Conservation (phyloP, 2,113 vertebrate species). For the Heterocephalus glaber region DNA sequence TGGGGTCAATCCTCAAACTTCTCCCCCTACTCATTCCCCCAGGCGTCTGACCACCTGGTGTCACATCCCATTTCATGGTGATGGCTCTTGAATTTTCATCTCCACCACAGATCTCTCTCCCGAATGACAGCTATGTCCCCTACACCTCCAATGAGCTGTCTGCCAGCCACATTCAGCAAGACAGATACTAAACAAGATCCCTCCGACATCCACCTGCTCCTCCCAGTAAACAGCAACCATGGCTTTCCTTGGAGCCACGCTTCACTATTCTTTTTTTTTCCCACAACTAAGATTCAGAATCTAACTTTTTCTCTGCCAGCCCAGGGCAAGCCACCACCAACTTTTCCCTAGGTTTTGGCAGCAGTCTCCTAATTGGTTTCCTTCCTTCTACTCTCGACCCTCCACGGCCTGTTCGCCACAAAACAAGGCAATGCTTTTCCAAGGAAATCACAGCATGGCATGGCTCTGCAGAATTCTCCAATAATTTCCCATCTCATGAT, state of each 20-base stretch:
- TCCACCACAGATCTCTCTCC: not conserved
- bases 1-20: not conserved
- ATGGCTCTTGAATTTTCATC: not conserved
- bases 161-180: not conserved
- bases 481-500: not conserved
- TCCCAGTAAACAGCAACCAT: not conserved
- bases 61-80: rapidly evolving
- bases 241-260: not conserved
- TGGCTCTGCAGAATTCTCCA: not conserved
- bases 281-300: not conserved
- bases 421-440: not conserved
- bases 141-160: not conserved
- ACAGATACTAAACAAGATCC: not conserved
- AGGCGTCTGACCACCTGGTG: not conserved
- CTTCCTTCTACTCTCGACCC: too few species aligned
- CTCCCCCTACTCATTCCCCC: not conserved
- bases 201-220: rapidly evolving
- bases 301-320: not conserved
- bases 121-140: not conserved
- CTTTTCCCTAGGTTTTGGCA: not conserved
- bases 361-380: not conserved
- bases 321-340: too few species aligned
- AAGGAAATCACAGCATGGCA: not conserved
- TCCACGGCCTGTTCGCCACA: not conserved
- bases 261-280: not conserved